These are phyloP conservation scores for Corydoras sp. DNA, from an alignment of 2,113 vertebrate species.

Conservation along the genomic window DNA sequence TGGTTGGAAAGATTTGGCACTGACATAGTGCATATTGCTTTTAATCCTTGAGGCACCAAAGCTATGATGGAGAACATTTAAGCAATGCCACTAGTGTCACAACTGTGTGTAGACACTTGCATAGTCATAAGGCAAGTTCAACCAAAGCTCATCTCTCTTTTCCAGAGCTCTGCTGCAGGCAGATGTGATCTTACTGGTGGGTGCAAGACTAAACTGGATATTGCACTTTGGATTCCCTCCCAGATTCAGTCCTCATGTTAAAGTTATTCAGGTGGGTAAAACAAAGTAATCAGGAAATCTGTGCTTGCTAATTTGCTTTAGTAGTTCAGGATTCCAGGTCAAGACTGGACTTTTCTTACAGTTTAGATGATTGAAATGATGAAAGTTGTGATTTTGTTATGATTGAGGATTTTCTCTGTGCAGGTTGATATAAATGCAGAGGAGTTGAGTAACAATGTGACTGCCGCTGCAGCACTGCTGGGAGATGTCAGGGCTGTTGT, in stretches of 20 bases:
- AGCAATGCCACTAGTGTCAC: not conserved
- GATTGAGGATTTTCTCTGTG: constrained; percentile 11
- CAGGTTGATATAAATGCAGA: constrained; percentile 73
- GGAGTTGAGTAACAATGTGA: constrained; percentile 94
- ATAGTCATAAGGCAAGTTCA: not conserved
- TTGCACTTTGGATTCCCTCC: constrained; percentile 93
- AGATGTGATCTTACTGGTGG: constrained; percentile 86
- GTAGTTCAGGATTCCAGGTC: no score
- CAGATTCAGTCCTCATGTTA: constrained; percentile 78
- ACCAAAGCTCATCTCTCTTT: not conserved
- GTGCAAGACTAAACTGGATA: constrained; percentile 95
- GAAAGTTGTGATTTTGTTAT: not conserved
- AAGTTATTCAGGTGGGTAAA: constrained; percentile 81
- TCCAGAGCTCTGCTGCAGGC: constrained; percentile 82
- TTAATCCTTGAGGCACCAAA: not conserved
- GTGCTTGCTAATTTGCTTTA: no score
- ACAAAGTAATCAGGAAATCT: no score
- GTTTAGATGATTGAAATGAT: no score
- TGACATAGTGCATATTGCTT: no score
- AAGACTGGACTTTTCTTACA: no score
- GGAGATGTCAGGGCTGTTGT: constrained; percentile 80
- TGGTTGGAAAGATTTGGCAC: no score
- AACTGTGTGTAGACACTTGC: not conserved
- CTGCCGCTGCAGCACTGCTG: constrained; percentile 74
- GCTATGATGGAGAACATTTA: not conserved